Conservation (phyloP, 2,888 invertebrate genomes). For the Thymelicus lineola region DNA sequence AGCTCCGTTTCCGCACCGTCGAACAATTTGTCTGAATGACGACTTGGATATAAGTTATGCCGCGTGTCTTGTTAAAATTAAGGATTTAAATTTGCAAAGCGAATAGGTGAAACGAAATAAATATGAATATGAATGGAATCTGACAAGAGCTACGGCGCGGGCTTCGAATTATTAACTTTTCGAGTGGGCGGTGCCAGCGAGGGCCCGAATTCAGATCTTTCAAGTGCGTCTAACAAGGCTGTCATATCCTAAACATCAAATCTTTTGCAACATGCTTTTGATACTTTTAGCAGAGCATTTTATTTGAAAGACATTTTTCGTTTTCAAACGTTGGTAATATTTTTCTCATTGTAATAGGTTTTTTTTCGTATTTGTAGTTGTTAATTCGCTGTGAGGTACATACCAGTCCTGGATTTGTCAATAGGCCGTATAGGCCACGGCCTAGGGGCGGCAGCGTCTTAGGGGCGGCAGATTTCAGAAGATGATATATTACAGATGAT, state of each 20-base stretch:
- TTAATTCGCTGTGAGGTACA: too few relatives aligned
- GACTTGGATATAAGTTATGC: conserved; percentile 44
- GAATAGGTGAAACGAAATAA: conserved; percentile 83
- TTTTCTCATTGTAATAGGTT: neutral
- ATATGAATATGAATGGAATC: conserved; percentile 85
- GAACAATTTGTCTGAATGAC: conserved; percentile 67
- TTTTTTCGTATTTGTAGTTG: too few relatives aligned
- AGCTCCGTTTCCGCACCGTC: conserved; percentile 74
- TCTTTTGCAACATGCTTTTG: conserved; percentile 44
- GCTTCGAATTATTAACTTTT: conserved; percentile 83
- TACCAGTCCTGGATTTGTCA: too few relatives aligned
- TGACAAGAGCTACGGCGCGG: conserved; percentile 74
- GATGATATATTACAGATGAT: too few relatives aligned
- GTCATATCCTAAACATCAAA: conserved; percentile 63
- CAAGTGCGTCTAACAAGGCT: conserved; percentile 66
- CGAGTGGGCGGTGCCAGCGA: conserved; percentile 59
- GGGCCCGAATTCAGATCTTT: conserved; percentile 44
- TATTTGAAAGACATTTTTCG: neutral
- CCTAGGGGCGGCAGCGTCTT: too few relatives aligned
- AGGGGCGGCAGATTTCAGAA: too few relatives aligned
- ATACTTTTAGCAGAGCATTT: neutral
- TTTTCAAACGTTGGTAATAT: neutral
- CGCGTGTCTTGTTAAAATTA: conserved; percentile 77
- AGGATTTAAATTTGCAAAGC: conserved; percentile 78
- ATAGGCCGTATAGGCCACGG: too few relatives aligned